A percentile compares a stretch with the other conserved stretches of the same genome.
Conservation (phyloP, 2,888 invertebrate species). For the Neria commutata region DNA sequence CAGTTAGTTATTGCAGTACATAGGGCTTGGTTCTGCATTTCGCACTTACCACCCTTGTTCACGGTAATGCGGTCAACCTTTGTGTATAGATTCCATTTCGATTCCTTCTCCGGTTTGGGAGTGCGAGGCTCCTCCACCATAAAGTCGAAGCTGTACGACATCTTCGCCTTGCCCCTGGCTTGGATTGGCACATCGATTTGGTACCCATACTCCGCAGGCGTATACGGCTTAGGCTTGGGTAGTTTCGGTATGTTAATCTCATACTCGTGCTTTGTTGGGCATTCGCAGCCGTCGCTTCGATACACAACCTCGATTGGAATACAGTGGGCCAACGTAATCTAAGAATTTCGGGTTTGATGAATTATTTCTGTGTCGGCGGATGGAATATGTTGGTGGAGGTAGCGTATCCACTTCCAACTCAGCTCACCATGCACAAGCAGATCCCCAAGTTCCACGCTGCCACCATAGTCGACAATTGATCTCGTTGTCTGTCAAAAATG, state of each 20-base stretch:
- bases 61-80: slow-evolving; percentile 47
- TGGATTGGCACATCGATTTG: slow-evolving; percentile 47
- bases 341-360: background rate
- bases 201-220: slow-evolving; percentile 44
- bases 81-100: slow-evolving; percentile 43
- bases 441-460: slow-evolving; percentile 3
- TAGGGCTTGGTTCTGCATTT: background rate
- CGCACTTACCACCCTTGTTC: slow-evolving; percentile 45
- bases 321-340: slow-evolving; percentile 33
- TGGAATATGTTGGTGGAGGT: background rate
- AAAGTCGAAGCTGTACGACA: slow-evolving; percentile 54
- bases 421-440: slow-evolving; percentile 22
- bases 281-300: slow-evolving; percentile 51
- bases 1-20: background rate
- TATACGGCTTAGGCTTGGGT: slow-evolving; percentile 29
- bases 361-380: too few species aligned
- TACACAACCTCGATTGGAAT: slow-evolving; percentile 47
- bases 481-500: background rate
- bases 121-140: slow-evolving; percentile 51
- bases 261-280: slow-evolving; percentile 47
- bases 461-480: slow-evolving; percentile 4
- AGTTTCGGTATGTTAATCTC: slow-evolving; percentile 45
- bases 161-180: slow-evolving; percentile 43
- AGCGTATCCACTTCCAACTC: background rate
- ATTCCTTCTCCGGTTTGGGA: slow-evolving; percentile 31